Evolutionary conservation across 2,888 invertebrate species (phyloP).

Genomic region (Campaea margaritaria): DNA sequence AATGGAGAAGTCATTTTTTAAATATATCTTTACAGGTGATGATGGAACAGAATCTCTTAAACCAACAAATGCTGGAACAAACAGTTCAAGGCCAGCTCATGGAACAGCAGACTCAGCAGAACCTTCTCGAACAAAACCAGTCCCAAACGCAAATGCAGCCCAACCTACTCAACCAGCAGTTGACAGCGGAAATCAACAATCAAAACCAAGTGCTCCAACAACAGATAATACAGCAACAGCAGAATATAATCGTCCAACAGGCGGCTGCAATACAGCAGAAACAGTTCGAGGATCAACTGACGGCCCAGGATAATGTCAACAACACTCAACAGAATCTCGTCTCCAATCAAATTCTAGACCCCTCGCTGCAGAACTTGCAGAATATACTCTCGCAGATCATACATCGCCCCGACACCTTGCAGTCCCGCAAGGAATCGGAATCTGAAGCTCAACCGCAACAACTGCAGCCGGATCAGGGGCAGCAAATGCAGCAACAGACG

Average conservation of each 20-base stretch:
- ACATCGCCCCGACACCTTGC: conserved; percentile 74
- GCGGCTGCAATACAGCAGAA: conserved; percentile 80
- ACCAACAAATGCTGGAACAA: conserved; percentile 78
- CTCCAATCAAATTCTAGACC: conserved; percentile 76
- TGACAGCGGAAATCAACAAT: conserved; percentile 71
- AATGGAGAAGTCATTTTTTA: no score
- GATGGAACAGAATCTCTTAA: conserved; percentile 79
- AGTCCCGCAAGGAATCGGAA: conserved; percentile 75
- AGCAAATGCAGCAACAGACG: conserved; percentile 47
- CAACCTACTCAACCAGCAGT: conserved; percentile 67
- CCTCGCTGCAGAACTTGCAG: conserved; percentile 81
- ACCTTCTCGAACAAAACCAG: conserved; percentile 57
- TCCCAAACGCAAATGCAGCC: conserved; percentile 68
- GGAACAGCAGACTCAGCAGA: conserved; percentile 70
- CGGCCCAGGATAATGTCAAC: conserved; percentile 69
- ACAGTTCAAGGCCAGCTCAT: conserved; percentile 70
- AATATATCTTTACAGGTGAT: conserved; percentile 56
- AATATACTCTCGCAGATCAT: conserved; percentile 78
- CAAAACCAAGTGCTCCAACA: conserved; percentile 84
- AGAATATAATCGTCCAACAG: conserved; percentile 77
- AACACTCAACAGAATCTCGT: conserved; percentile 71
- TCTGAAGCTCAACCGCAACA: conserved; percentile 65
- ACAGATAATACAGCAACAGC: conserved; percentile 80
- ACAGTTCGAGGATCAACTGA: conserved; percentile 73
- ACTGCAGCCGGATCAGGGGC: conserved; percentile 53